Evolutionary conservation across 2,113 vertebrate species (phyloP).

Genomic region (Acrocephalus kingi): DNA sequence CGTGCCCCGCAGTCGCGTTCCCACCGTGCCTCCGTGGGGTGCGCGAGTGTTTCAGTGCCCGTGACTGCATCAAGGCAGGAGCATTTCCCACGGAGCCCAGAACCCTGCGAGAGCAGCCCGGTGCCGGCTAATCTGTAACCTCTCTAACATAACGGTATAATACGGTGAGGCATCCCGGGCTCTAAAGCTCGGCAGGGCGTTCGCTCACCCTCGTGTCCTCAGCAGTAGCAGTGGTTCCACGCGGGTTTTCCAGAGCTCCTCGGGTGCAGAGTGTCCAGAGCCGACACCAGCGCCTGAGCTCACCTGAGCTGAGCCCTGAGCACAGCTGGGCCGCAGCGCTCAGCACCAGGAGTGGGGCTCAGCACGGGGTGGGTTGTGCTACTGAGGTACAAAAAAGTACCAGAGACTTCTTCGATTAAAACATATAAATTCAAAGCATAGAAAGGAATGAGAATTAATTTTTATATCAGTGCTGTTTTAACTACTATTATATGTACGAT

Average conservation of each 20-base stretch:
- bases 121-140: neutral
- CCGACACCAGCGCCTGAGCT: neutral
- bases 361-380: accelerated
- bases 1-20: neutral
- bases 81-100: neutral
- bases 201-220: neutral
- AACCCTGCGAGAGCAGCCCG: neutral
- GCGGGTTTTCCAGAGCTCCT: neutral
- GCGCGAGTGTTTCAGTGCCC: neutral
- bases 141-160: accelerated
- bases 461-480: neutral
- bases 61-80: neutral
- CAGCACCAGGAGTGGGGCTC: neutral
- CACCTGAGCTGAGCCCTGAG: neutral
- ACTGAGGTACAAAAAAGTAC: neutral
- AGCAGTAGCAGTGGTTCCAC: neutral
- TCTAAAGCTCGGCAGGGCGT: neutral
- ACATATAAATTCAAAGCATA: neutral
- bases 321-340: accelerated
- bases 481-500: neutral
- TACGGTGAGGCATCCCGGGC: too few species aligned
- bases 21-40: neutral
- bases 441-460: neutral
- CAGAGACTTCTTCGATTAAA: neutral
- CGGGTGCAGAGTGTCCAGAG: neutral